Conservation (phyloP, 1,140 invertebrate genomes). For the Macrocentrus cingulum region DNA sequence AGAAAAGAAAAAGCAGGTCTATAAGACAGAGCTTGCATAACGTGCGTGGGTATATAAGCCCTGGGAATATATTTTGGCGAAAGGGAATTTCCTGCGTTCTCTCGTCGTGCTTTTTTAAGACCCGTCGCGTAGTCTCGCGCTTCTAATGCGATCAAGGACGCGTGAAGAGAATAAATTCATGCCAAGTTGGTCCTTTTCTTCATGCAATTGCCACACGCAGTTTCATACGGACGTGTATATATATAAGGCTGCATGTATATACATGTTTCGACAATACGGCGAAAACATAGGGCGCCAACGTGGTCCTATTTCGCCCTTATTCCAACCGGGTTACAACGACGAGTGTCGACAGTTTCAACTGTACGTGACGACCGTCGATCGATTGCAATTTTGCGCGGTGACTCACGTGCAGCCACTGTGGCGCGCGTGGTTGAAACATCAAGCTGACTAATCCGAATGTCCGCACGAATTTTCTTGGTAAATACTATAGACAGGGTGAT, state of each 20-base stretch:
- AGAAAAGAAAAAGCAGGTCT: neutral
- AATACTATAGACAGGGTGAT: conserved; percentile 8
- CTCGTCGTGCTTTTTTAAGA: conserved; percentile 7
- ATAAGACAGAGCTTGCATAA: conserved; percentile 33
- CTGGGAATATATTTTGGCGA: conserved; percentile 10
- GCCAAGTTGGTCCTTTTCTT: conserved; percentile 12
- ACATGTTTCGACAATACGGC: neutral
- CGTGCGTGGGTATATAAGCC: conserved; percentile 31
- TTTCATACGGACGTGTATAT: too few species aligned
- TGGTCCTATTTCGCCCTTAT: neutral
- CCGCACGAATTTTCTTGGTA: neutral
- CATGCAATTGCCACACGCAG: too few species aligned
- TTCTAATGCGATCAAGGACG: conserved; percentile 37
- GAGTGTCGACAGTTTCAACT: conserved; percentile 8
- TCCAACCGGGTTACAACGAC: neutral
- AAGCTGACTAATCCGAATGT: conserved; percentile 15
- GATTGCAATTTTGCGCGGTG: conserved; percentile 53
- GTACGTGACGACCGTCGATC: conserved; percentile 35
- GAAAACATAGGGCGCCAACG: neutral
- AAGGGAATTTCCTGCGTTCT: conserved; percentile 9
- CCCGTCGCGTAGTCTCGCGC: conserved; percentile 30
- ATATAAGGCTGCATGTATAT: too few species aligned
- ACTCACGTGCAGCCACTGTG: conserved; percentile 38
- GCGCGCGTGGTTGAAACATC: conserved; percentile 10
- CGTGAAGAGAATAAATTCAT: conserved; percentile 38